A percentile compares a stretch with the other conserved stretches of the same genome.
phyloP scores from a whole-genome alignment of 1,140 invertebrate species.

The Apis dorsata region DNA sequence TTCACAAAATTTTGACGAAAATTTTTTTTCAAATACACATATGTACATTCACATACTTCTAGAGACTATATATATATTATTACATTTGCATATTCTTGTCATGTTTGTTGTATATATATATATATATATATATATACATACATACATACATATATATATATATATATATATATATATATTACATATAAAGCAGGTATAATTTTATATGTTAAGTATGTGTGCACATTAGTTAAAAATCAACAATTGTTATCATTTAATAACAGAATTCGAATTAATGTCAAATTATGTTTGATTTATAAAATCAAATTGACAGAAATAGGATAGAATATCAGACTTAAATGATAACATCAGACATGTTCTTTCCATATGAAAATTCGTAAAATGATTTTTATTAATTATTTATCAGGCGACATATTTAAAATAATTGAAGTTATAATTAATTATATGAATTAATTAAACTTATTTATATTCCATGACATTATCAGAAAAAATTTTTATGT shows the following conservation, averaged over 20 bases:
- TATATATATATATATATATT: background rate
- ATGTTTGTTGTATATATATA: background rate
- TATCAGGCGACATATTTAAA: background rate
- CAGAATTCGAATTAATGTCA: background rate
- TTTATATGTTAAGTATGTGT: background rate
- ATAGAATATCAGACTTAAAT: background rate
- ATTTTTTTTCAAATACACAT: constrained; percentile 40
- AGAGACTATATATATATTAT: background rate
- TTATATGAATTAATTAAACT: constrained; percentile 15
- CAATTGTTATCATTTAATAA: constrained; percentile 25
- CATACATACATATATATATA: background rate
- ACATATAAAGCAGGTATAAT: no score
- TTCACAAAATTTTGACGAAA: background rate
- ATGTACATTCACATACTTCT: background rate
- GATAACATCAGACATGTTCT: constrained; percentile 34
- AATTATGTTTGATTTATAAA: background rate
- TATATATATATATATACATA: background rate
- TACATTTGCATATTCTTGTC: constrained; percentile 17
- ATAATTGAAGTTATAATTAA: background rate
- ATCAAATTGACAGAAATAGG: background rate
- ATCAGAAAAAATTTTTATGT: background rate
- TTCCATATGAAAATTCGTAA: background rate
- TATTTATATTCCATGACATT: background rate
- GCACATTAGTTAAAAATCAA: constrained; percentile 18
- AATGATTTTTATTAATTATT: background rate